Conservation (phyloP, 2,113 vertebrate genomes). For the Eclectus roratus region DNA sequence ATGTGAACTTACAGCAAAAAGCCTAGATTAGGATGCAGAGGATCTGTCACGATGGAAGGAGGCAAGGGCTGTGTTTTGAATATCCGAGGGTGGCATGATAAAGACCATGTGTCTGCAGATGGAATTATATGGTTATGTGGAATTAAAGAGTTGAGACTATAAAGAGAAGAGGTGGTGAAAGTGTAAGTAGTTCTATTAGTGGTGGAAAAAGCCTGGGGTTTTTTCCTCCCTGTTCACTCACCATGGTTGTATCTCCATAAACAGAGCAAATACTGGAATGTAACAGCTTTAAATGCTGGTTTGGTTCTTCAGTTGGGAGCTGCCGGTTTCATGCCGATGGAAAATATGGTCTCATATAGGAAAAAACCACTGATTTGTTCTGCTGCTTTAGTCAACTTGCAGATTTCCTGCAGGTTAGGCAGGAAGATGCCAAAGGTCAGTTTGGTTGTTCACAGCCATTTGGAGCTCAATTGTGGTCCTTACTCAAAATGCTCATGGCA, state of each 20-base stretch:
- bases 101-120: not conserved
- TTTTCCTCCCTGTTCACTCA: not conserved
- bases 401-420: not conserved
- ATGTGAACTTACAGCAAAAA: not conserved
- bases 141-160: not conserved
- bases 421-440: not conserved
- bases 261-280: not conserved
- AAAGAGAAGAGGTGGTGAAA: not conserved
- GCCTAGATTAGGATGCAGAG: not conserved
- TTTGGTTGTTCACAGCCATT: not conserved
- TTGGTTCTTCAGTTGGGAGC: not conserved
- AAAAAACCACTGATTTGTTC: not conserved
- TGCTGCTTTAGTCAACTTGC: not conserved
- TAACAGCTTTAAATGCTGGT: not conserved
- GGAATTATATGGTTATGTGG: not conserved
- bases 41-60: not conserved
- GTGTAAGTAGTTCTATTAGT: not conserved
- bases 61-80: not conserved
- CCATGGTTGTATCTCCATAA: not conserved
- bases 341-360: not conserved
- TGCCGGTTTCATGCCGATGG: not conserved
- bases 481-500: not conserved
- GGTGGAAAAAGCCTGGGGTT: not conserved
- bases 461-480: not conserved
- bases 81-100: not conserved